Percentiles rank a stretch among this genome's conserved stretches.
phyloP scores from a whole-genome alignment of 1,140 invertebrate genomes.

The Hermetia illucens region DNA sequence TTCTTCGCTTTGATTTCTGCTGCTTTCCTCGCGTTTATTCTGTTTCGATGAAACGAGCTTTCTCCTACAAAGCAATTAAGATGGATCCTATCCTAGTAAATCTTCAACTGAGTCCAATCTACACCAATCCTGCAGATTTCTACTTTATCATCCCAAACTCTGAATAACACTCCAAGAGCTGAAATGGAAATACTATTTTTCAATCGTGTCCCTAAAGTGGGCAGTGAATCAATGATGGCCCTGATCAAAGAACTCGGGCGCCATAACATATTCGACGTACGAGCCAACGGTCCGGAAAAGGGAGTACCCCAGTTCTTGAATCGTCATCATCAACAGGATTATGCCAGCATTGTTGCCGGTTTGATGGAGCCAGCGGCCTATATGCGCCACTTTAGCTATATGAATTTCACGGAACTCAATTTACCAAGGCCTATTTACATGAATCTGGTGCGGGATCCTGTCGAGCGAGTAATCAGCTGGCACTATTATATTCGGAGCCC shows the following conservation, averaged over 20 bases:
- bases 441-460: slow-evolving; percentile 75
- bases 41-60: too few relatives aligned
- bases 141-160: too few relatives aligned
- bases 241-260: slow-evolving; percentile 46
- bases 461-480: slow-evolving; percentile 81
- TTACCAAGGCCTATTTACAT: slow-evolving; percentile 72
- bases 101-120: too few relatives aligned
- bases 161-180: slow-evolving; percentile 66
- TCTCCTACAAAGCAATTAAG: too few relatives aligned
- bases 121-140: too few relatives aligned
- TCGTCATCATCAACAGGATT: slow-evolving; percentile 14
- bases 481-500: slow-evolving; percentile 74
- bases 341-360: slow-evolving; percentile 18
- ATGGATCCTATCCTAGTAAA: too few relatives aligned
- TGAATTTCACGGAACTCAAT: slow-evolving; percentile 48
- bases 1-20: too few relatives aligned
- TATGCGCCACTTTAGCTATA: slow-evolving; percentile 31
- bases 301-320: background rate
- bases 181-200: slow-evolving; percentile 53
- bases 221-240: slow-evolving; percentile 76
- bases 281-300: background rate
- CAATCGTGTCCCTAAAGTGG: slow-evolving; percentile 81
- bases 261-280: slow-evolving; percentile 15
- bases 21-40: too few relatives aligned
- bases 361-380: slow-evolving; percentile 21